These are phyloP conservation scores for Patiria miniata DNA, from an alignment of 35 echinoderm and acorn worm species.

Conservation along the genomic window DNA sequence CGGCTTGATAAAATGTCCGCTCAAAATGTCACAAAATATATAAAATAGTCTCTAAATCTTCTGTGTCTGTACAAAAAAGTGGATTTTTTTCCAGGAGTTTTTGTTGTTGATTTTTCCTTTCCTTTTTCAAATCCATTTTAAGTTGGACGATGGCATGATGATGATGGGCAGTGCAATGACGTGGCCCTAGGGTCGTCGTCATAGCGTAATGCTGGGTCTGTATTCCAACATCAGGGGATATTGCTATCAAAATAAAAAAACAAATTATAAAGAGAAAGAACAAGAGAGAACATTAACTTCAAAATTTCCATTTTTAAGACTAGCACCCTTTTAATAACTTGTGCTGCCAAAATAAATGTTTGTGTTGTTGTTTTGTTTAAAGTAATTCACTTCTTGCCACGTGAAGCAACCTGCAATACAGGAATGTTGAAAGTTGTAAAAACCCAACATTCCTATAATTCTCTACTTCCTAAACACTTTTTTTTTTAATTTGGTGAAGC, in stretches of 20 bases:
- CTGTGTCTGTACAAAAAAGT: background rate
- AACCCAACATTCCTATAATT: no score
- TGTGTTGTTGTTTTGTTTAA: no score
- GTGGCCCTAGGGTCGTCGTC: constrained; percentile 12
- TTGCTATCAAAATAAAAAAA: constrained; percentile 31
- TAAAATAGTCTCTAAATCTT: constrained; percentile 22
- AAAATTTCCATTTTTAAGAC: background rate
- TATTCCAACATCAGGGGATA: constrained; percentile 42
- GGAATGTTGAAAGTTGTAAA: no score
- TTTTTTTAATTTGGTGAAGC: no score
- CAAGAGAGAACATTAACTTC: background rate
- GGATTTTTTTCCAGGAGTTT: background rate
- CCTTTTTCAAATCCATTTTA: background rate
- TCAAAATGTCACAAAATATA: constrained; percentile 23
- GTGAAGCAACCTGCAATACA: no score
- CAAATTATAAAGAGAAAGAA: background rate
- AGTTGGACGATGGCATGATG: background rate
- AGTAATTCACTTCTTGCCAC: no score
- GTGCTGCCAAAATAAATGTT: no score
- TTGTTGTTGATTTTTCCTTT: background rate
- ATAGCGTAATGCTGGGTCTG: constrained; percentile 28
- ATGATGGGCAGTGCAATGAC: constrained; percentile 5
- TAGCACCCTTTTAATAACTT: no score
- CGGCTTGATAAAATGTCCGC: background rate
- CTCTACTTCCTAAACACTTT: no score